Conservation (phyloP, 1,140 invertebrate genomes). For the Phthorimaea operculella region DNA sequence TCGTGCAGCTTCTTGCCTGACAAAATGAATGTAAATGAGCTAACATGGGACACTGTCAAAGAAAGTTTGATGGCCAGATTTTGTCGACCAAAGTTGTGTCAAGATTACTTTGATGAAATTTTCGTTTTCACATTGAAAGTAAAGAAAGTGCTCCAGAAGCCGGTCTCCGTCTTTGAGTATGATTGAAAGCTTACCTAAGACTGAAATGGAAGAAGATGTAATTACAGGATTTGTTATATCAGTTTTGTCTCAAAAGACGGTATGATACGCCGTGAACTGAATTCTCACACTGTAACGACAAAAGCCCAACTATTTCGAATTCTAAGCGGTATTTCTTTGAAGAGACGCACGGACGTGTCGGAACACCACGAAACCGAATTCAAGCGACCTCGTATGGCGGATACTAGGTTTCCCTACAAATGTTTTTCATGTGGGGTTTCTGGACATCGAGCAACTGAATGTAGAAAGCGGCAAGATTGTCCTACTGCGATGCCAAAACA, state of each 20-base stretch:
- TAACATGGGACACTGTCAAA: conserved; percentile 22
- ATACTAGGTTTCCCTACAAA: conserved; percentile 16
- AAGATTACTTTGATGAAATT: conserved; percentile 29
- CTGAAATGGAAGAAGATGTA: conserved; percentile 19
- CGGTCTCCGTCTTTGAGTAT: conserved; percentile 21
- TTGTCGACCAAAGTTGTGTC: conserved; percentile 21
- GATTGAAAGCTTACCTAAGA: conserved; percentile 23
- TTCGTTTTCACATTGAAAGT: conserved; percentile 22
- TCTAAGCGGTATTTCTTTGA: conserved; percentile 22
- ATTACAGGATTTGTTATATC: conserved; percentile 26
- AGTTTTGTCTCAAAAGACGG: conserved; percentile 18
- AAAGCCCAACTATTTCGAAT: conserved; percentile 22
- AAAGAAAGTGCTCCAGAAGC: conserved; percentile 26
- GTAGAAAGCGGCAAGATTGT: conserved; percentile 12
- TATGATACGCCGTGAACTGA: conserved; percentile 22
- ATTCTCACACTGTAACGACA: conserved; percentile 13
- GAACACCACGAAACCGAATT: conserved; percentile 13
- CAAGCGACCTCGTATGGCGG: conserved; percentile 14
- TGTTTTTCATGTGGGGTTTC: conserved; percentile 16
- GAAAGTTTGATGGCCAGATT: conserved; percentile 25
- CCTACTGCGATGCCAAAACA: conserved; percentile 2
- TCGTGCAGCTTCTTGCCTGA: conserved; percentile 20
- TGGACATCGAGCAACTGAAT: conserved; percentile 16
- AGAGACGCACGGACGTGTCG: conserved; percentile 14
- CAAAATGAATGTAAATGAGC: conserved; percentile 17